These are phyloP conservation scores for Parasteatoda tepidariorum DNA, from an alignment of 1,140 invertebrate species.

Conservation along the genomic window DNA sequence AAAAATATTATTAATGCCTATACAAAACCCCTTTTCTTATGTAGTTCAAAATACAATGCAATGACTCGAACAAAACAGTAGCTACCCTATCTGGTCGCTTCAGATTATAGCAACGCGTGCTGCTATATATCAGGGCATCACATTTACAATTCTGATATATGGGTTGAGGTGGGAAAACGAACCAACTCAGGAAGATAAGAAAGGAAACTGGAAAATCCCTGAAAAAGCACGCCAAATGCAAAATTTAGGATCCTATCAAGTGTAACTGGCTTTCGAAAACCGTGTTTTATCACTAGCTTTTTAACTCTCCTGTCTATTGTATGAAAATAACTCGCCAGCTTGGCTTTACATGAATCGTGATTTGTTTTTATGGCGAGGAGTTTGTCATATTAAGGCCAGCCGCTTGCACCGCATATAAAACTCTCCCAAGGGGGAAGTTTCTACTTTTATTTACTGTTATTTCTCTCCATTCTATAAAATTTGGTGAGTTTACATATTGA, in stretches of 20 bases:
- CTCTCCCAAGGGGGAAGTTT: conserved; percentile 10
- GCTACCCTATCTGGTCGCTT: conserved; percentile 34
- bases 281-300: conserved; percentile 51
- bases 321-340: conserved; percentile 30
- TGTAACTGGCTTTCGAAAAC: conserved; percentile 50
- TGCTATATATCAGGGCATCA: conserved; percentile 43
- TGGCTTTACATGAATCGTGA: background rate
- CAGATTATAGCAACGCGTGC: conserved; percentile 22
- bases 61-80: conserved; percentile 17
- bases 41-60: background rate
- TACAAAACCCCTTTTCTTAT: conserved; percentile 18
- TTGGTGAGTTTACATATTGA: conserved; percentile 7
- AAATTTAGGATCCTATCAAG: conserved; percentile 57
- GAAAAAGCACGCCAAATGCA: conserved; percentile 32
- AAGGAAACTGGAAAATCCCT: conserved; percentile 37
- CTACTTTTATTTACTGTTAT: conserved; percentile 21
- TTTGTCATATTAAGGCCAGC: conserved; percentile 58
- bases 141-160: conserved; percentile 58
- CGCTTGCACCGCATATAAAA: conserved; percentile 55
- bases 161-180: conserved; percentile 48
- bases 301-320: conserved; percentile 31
- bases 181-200: conserved; percentile 6
- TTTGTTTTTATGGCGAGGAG: conserved; percentile 56
- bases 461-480: background rate
- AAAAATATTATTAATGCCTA: conserved; percentile 7